These are phyloP conservation scores for Enoplosus armatus DNA, from an alignment of 2,797 vertebrate genomes.

Conservation along the genomic window DNA sequence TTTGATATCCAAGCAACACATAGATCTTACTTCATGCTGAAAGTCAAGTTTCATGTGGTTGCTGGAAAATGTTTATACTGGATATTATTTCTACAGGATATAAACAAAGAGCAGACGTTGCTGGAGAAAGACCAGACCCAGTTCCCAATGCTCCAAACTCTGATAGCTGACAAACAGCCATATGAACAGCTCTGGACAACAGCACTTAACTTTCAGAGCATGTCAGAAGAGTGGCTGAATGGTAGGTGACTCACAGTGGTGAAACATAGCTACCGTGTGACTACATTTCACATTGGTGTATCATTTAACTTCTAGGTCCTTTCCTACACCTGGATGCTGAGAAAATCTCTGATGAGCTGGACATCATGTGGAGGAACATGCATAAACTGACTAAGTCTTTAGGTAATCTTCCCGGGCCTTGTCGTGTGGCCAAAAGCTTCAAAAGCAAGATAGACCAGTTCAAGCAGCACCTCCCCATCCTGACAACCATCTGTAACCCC, in stretches of 20 bases:
- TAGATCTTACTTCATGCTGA: background rate
- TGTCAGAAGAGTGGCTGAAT: constrained; percentile 93
- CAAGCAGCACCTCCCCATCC: constrained; percentile 89
- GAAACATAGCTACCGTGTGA: background rate
- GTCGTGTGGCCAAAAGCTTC: constrained; percentile 85
- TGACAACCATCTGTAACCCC: constrained; percentile 89
- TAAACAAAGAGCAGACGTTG: constrained; percentile 92
- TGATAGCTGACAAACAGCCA: constrained; percentile 88
- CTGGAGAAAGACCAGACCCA: constrained; percentile 87
- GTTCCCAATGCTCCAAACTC: constrained; percentile 88
- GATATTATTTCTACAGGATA: constrained; percentile 84
- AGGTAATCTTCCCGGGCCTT: constrained; percentile 82
- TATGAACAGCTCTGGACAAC: constrained; percentile 93
- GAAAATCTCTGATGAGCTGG: constrained; percentile 88
- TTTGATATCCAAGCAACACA: background rate
- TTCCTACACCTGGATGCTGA: constrained; percentile 88
- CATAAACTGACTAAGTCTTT: constrained; percentile 90
- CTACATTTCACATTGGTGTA: constrained; percentile 1
- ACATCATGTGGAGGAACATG: constrained; percentile 90
- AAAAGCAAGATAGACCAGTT: constrained; percentile 90
- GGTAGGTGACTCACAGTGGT: constrained; percentile 78
- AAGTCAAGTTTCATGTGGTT: background rate
- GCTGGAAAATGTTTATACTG: background rate
- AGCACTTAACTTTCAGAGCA: constrained; percentile 87
- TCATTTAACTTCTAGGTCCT: constrained; percentile 78